Percentiles rank a stretch among this genome's conserved stretches.
Conservation (phyloP, 2,888 invertebrate genomes). For the Lasius platythorax region DNA sequence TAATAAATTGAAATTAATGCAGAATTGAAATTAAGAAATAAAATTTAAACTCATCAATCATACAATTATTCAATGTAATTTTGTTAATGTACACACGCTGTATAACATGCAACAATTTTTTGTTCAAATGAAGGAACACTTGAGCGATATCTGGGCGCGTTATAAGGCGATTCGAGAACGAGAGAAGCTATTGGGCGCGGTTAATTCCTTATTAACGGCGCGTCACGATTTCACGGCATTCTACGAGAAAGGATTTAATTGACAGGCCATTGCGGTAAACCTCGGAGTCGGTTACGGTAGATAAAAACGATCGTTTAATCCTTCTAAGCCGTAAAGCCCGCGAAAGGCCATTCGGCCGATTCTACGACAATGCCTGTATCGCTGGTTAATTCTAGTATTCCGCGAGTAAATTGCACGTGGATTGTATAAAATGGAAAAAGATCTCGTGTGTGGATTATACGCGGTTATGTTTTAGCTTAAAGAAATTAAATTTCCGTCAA, state of each 20-base stretch:
- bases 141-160: neutral
- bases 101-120: neutral
- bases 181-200: neutral
- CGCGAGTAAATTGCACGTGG: neutral
- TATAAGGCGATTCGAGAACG: slow-evolving; percentile 6
- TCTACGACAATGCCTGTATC: slow-evolving; percentile 31
- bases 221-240: slow-evolving; percentile 10
- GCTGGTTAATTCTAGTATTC: slow-evolving; percentile 7
- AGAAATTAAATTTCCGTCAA: slow-evolving; percentile 19
- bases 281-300: slow-evolving; percentile 3
- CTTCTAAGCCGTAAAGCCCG: slow-evolving; percentile 38
- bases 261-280: slow-evolving; percentile 30
- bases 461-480: neutral
- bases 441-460: neutral
- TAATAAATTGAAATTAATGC: neutral
- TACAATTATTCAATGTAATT: neutral
- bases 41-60: neutral
- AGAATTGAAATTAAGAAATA: neutral
- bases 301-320: slow-evolving; percentile 45
- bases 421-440: neutral
- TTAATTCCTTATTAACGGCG: slow-evolving; percentile 46
- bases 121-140: neutral
- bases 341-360: slow-evolving; percentile 37
- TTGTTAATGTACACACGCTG: no score
- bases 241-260: slow-evolving; percentile 39